Base-by-base conservation (phyloP, 2,888 invertebrate species). In the Tiphia femorata region DNA sequence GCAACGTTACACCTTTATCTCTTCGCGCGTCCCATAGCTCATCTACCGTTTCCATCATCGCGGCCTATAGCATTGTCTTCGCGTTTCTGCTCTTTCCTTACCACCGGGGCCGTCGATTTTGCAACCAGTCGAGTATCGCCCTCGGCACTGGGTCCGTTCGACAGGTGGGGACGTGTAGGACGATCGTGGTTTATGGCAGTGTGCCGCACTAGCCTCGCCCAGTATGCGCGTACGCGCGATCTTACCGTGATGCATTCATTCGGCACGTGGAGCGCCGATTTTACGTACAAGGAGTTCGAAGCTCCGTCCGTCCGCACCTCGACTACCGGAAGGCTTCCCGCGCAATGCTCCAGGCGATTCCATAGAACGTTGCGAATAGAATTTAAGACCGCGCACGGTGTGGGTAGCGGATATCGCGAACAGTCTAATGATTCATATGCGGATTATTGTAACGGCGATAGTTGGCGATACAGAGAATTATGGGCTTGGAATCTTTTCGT, bases 121-220 rank as follows among this genome's bases (percentile, higher is more conserved):
- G 77, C 71, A 75, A 76, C 64, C 66, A 68, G 65, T 56, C 57
- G 61, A 53, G 67, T 64, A 66, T 72, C 63, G 63, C 57, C 47
- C 56, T 65, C 58, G 49, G 68, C 56, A 57, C 61, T 60, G 42
- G 64, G 66, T 63, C 67, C 62, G 43, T 49, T 68, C 75, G 76
- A 80, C 80, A 80, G 80, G 80, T 80, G 80, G 75, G 79, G 75
- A 68, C 75, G 79, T 76, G 80, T 80, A 78, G 80, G 80, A 80
- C 77, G 80, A 73, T 76, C 73, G 52, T 78, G 67, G 72, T 80
- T 80, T 79, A 79, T 75, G 70, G 77, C 76, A 68, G 78, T 76
- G n/a, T n/a, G 70, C 67, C 70, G 49, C 53, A 61, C 71, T 63
- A 74, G 79, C 76, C 79, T 80, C 78, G 72, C 77, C 77, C 78